Conservation (phyloP, 2,797 vertebrate genomes). For the Ctenopoma kingsleyae region DNA sequence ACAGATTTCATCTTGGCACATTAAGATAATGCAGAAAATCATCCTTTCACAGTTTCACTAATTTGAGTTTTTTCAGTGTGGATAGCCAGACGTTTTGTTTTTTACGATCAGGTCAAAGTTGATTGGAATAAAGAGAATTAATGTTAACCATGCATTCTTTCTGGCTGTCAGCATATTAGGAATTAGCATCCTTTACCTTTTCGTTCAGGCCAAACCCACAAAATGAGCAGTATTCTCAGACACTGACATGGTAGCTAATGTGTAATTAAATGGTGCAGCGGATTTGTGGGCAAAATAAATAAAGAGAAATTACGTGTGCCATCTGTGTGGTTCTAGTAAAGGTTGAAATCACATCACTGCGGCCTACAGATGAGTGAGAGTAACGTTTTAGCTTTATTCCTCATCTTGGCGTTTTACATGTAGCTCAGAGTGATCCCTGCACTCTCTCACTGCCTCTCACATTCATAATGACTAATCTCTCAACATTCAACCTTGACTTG, state of each 20-base stretch:
- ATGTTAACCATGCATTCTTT: not conserved
- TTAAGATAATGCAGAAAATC: slow-evolving; percentile 11
- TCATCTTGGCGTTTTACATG: slow-evolving; percentile 11
- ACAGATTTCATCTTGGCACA: slow-evolving; percentile 58
- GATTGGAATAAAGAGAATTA: not conserved
- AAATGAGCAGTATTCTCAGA: not conserved
- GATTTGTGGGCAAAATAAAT: not conserved
- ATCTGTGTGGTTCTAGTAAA: not conserved
- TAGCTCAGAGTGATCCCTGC: slow-evolving; percentile 7
- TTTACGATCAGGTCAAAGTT: not conserved
- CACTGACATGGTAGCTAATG: not conserved
- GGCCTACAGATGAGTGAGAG: not conserved
- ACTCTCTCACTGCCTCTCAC: slow-evolving; percentile 80
- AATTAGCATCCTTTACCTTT: not conserved
- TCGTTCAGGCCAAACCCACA: not conserved
- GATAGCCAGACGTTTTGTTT: not conserved
- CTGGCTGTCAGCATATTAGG: not conserved
- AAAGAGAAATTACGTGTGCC: not conserved
- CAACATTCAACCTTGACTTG: slow-evolving; percentile 86
- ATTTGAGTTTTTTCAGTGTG: not conserved
- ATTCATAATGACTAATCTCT: slow-evolving; percentile 88
- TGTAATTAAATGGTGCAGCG: not conserved
- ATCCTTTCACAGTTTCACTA: not conserved
- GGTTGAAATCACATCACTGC: not conserved
- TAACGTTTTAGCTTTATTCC: slow-evolving; percentile 1